These are phyloP conservation scores for Synanthedon formicaeformis DNA, from an alignment of 2,888 invertebrate species.

Conservation along the genomic window DNA sequence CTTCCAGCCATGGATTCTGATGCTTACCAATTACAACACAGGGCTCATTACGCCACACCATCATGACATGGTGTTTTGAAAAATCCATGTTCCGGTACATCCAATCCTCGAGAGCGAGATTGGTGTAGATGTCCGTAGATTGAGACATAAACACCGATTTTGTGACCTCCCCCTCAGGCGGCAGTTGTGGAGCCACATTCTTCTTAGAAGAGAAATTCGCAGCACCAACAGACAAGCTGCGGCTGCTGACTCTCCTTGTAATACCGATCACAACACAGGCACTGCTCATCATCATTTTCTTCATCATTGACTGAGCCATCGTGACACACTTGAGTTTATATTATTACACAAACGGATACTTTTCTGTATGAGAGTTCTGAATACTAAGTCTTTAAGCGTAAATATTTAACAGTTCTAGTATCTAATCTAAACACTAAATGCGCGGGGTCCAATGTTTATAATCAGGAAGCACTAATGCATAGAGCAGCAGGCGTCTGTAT, in stretches of 20 bases:
- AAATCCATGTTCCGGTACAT: slow-evolving; percentile 90
- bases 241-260: slow-evolving; percentile 44
- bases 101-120: slow-evolving; percentile 97
- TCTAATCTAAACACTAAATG: not conserved
- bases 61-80: slow-evolving; percentile 82
- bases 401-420: slow-evolving; percentile 9
- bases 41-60: slow-evolving; percentile 94
- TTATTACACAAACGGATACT: slow-evolving; percentile 42
- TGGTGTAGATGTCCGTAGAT: slow-evolving; percentile 90
- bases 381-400: slow-evolving; percentile 39
- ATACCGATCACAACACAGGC: slow-evolving; percentile 49
- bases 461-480: slow-evolving; percentile 27
- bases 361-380: slow-evolving; percentile 59
- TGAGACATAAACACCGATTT: slow-evolving; percentile 94
- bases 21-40: slow-evolving; percentile 96
- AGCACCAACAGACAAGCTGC: slow-evolving; percentile 34
- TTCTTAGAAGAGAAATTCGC: slow-evolving; percentile 32
- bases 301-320: slow-evolving; percentile 64
- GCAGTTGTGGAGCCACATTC: slow-evolving; percentile 34
- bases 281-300: slow-evolving; percentile 46
- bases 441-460: not conserved
- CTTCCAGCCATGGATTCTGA: slow-evolving; percentile 97
- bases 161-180: slow-evolving; percentile 69
- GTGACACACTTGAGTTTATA: slow-evolving; percentile 13
- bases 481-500: slow-evolving; percentile 69